These are phyloP conservation scores for Jordanella pulchra DNA, from an alignment of 2,797 vertebrate species.

Conservation along the genomic window DNA sequence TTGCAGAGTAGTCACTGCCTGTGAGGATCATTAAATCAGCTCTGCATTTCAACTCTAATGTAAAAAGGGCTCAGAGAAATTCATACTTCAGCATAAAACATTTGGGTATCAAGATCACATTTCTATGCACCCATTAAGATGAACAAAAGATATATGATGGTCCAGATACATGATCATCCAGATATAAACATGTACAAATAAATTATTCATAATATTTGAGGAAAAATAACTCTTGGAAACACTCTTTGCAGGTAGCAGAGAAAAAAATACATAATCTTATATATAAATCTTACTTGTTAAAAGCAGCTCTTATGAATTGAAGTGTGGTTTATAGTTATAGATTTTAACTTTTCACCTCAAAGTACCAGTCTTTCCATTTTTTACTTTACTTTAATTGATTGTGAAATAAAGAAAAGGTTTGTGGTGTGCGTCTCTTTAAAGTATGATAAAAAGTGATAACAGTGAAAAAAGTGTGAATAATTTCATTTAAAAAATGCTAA, in stretches of 20 bases:
- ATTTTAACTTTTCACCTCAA: neutral
- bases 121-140: neutral
- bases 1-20: neutral
- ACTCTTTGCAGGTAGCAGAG: neutral
- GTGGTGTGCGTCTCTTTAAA: neutral
- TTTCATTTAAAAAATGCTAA: neutral
- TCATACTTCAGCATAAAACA: neutral
- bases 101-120: neutral
- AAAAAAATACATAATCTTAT: neutral
- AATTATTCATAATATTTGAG: conserved; percentile 1
- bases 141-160: neutral
- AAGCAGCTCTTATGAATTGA: neutral
- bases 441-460: neutral
- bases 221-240: neutral
- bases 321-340: neutral
- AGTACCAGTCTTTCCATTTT: neutral
- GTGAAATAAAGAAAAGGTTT: neutral
- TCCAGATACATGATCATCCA: neutral
- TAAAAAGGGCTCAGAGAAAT: neutral
- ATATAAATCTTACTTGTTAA: neutral
- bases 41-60: neutral
- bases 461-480: neutral
- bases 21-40: conserved; percentile 2
- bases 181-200: neutral
- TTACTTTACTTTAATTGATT: neutral